Conservation (phyloP, 2,888 invertebrate species). For the Nemoura dubitans region DNA sequence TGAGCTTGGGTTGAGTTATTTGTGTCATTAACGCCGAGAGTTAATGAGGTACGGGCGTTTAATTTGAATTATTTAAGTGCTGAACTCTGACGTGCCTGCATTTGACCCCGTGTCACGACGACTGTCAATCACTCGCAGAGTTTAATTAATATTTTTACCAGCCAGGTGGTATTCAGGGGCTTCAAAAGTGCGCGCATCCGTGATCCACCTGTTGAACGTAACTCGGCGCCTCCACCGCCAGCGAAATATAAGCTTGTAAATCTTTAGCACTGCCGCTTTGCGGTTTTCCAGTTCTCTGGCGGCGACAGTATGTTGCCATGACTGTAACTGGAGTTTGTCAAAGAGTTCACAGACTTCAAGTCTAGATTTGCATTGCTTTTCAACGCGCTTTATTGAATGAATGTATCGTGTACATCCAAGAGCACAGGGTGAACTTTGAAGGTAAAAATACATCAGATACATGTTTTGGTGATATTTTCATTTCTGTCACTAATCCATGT, state of each 20-base stretch:
- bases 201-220: background rate
- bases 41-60: constrained; percentile 17
- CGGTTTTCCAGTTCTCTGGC: no score
- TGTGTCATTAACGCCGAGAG: background rate
- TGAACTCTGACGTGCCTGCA: background rate
- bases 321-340: no score
- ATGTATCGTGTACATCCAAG: no score
- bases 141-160: background rate
- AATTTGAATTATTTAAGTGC: constrained; percentile 13
- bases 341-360: no score
- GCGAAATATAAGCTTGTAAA: background rate
- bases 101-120: background rate
- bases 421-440: no score
- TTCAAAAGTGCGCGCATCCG: background rate
- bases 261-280: no score
- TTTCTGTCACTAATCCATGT: no score
- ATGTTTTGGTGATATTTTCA: no score
- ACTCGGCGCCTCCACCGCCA: background rate
- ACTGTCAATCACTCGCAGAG: background rate
- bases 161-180: background rate
- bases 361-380: no score
- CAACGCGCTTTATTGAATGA: no score
- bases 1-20: background rate
- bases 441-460: no score
- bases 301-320: no score